phyloP scores from a whole-genome alignment of 1,140 invertebrate species.

The Micrasema longulum region DNA sequence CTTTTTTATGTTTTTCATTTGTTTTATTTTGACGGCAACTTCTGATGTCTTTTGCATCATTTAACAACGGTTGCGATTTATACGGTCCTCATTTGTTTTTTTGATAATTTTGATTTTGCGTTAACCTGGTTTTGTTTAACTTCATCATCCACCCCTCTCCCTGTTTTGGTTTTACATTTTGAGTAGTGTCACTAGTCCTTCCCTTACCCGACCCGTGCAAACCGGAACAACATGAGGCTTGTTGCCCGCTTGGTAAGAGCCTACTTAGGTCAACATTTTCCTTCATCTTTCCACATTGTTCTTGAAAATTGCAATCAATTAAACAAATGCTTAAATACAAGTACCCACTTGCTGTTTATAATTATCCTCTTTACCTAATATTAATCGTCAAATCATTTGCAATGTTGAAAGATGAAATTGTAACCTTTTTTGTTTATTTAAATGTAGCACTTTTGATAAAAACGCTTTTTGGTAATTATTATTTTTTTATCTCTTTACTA shows the following conservation, averaged over 20 bases:
- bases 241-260: conserved; percentile 83
- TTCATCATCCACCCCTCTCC: conserved; percentile 8
- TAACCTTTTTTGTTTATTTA: conserved; percentile 16
- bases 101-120: conserved; percentile 1
- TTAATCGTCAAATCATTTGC: not conserved
- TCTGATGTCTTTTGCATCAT: conserved; percentile 31
- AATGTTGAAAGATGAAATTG: conserved; percentile 30
- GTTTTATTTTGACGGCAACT: conserved; percentile 41
- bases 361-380: not conserved
- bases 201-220: conserved; percentile 85
- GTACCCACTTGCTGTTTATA: too few species aligned
- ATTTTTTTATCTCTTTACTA: conserved; percentile 19
- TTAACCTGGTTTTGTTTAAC: conserved; percentile 26
- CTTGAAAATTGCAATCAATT: not conserved
- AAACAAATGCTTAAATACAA: not conserved
- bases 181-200: conserved; percentile 78
- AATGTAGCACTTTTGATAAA: conserved; percentile 37
- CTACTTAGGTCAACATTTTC: conserved; percentile 50
- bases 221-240: conserved; percentile 88
- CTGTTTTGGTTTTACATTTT: conserved; percentile 20
- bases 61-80: conserved; percentile 34
- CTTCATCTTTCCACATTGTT: conserved; percentile 32
- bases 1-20: conserved; percentile 42
- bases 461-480: conserved; percentile 28
- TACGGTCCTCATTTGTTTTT: conserved; percentile 27